These are phyloP conservation scores for Nymphalis io DNA, from an alignment of 1,140 invertebrate species.

Conservation along the genomic window DNA sequence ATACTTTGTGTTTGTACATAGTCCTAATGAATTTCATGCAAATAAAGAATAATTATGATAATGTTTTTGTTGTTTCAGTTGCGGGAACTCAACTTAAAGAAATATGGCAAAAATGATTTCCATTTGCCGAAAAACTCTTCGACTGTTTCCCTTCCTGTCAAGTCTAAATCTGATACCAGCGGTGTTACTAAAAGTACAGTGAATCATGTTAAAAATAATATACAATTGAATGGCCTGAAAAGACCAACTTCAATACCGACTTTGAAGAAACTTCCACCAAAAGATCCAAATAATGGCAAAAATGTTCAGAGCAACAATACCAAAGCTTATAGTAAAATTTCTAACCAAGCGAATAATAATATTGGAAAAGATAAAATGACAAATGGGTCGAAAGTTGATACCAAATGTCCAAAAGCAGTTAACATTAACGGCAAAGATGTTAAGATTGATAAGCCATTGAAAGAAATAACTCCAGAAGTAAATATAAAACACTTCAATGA, in stretches of 20 bases:
- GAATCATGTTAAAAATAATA: constrained; percentile 44
- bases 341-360: background rate
- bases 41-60: no score
- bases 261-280: background rate
- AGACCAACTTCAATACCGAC: constrained; percentile 40
- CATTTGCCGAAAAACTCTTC: constrained; percentile 20
- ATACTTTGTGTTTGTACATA: no score
- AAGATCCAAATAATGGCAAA: constrained; percentile 13
- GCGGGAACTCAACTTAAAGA: constrained; percentile 65
- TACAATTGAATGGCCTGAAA: constrained; percentile 34
- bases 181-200: constrained; percentile 4
- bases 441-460: constrained; percentile 13
- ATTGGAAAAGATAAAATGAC: constrained; percentile 26
- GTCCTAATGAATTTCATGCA: no score
- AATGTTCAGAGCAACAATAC: background rate
- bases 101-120: constrained; percentile 57
- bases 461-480: constrained; percentile 2
- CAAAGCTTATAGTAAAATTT: background rate
- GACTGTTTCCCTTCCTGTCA: constrained; percentile 3
- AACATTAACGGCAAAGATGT: background rate
- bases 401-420: constrained; percentile 4
- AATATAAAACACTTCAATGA: constrained; percentile 19
- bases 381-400: constrained; percentile 20
- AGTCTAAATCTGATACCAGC: constrained; percentile 22
- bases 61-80: constrained; percentile 52